Evolutionary conservation across 2,113 vertebrate genomes (phyloP), one percentile per base, ranked within the genome.

Genomic region (Panthera leo): DNA sequence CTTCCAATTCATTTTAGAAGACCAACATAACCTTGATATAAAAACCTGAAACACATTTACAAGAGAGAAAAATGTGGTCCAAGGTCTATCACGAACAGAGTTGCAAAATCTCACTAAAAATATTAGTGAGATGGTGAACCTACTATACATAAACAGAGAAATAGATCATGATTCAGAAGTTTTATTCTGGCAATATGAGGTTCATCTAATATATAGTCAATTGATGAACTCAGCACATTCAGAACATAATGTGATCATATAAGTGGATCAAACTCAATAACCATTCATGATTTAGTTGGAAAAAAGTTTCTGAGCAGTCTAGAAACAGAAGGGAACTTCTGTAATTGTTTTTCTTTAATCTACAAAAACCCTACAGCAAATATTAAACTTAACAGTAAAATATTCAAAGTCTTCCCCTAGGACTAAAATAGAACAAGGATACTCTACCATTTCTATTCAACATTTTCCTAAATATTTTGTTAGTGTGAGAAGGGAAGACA

Each of bases 31-130:
- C 80, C 85, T 83, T 96, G 58, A 83, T 87, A 71, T 15, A 84
- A 86, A 91, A 86, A 71, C 73, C 51, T 89, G 31, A 97, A 94
- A 95, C 68, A 85, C 11, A 21, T 95, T 95, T 93, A 85, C 14
- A n/a, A 80, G 39, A 96, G 27, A 94, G 34, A 36, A 85, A 97
- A 93, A 42, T 78, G 19, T 7, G 73, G 31, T 6, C n/a, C 51
- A 83, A 76, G 65, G 19, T 87, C 18, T 75, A 51, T 89, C 39
- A 34, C 14, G 34, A 89, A 89, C 34, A 68, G 6, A 65, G 51
- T 39, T 90, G 19, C 73, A 90, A 92, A 82, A 83, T 83, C 45
- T 78, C 68, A 89, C 39, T 71, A 21, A 71, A 97, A 94, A 48
- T 68, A 85, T 80, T 82, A 76, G 31, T 31, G 42, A 42, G 85